Conservation (phyloP, 2,888 invertebrate genomes). For the Bruchidius siliquastri region DNA sequence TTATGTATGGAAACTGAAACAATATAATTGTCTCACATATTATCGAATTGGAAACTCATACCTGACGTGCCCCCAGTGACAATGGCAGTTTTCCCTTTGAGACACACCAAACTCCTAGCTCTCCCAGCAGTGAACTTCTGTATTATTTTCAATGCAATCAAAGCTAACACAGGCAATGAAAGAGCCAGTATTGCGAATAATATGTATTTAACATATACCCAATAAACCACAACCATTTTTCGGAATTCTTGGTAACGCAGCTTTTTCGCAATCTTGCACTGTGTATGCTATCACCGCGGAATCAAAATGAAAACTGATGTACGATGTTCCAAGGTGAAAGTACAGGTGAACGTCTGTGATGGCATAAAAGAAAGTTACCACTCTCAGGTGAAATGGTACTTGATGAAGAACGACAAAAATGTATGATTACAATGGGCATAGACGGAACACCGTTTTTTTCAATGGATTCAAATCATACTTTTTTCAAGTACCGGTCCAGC, state of each 20-base stretch:
- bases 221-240: constrained; percentile 30
- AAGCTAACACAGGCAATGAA: constrained; percentile 29
- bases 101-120: constrained; percentile 36
- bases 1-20: too few species aligned
- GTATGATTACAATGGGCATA: not conserved
- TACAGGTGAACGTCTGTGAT: constrained; percentile 8
- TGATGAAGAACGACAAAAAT: constrained; percentile 16
- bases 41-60: too few species aligned
- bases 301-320: constrained; percentile 14
- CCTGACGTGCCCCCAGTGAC: constrained; percentile 39
- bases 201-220: constrained; percentile 32
- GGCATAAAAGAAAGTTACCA: constrained; percentile 15
- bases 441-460: not conserved
- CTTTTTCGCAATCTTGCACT: constrained; percentile 9
- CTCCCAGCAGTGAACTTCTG: constrained; percentile 34
- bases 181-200: constrained; percentile 28
- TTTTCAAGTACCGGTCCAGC: too few species aligned
- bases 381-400: constrained; percentile 30
- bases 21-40: too few species aligned
- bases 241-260: not conserved
- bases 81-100: constrained; percentile 37
- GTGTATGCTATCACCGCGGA: constrained; percentile 1
- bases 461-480: too few species aligned
- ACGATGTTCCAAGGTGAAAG: constrained; percentile 13
- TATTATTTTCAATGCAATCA: constrained; percentile 33